phyloP scores from a whole-genome alignment of 2,113 vertebrate genomes.

The Cnemophilus loriae region DNA sequence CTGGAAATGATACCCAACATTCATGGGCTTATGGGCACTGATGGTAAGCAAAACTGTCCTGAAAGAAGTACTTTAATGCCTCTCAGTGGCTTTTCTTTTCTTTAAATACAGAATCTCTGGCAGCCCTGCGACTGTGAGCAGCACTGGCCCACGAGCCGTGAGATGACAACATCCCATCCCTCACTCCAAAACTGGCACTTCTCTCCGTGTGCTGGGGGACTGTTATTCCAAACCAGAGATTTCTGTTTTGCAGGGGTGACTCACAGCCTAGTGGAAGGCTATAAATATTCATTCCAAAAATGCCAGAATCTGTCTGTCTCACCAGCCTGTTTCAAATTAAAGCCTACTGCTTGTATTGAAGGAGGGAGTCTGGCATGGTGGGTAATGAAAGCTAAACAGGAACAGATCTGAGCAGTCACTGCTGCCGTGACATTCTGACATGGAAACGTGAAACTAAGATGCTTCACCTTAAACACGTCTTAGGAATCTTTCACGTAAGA shows the following conservation, averaged over 20 bases:
- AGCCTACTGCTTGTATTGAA: not conserved
- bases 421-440: not conserved
- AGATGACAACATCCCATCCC: not conserved
- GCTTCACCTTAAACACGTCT: not conserved
- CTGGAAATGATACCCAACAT: not conserved
- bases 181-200: not conserved
- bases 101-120: not conserved
- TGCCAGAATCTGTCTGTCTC: not conserved
- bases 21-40: too few species aligned
- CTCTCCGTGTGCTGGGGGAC: not conserved
- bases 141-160: not conserved
- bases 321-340: not conserved
- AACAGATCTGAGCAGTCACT: not conserved
- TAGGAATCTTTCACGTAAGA: not conserved
- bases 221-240: not conserved
- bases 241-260: not conserved
- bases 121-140: not conserved
- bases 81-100: not conserved
- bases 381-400: not conserved
- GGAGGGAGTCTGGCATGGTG: not conserved
- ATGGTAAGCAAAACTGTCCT: not conserved
- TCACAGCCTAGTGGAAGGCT: not conserved
- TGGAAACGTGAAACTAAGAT: not conserved
- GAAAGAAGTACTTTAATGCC: not conserved
- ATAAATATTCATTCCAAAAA: constrained; percentile 32